Evolutionary conservation across 2,797 vertebrate genomes (phyloP).

Genomic region (Amazona finschi): DNA sequence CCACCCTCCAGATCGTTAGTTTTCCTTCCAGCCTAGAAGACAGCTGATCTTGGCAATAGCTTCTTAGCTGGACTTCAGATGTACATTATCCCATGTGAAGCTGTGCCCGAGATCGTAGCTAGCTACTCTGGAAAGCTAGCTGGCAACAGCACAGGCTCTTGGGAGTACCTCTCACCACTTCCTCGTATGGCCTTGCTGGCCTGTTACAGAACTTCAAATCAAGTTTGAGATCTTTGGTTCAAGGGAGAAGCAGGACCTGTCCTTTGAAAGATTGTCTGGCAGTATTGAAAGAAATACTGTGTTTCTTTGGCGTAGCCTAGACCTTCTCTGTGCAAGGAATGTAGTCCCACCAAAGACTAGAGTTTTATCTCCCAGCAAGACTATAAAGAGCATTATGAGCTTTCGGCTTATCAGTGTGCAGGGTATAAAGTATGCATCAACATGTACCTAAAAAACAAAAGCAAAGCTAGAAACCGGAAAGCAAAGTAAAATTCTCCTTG

Average conservation of each 20-base stretch:
- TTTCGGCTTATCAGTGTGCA: not conserved
- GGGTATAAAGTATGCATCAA: not conserved
- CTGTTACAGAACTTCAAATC: not conserved
- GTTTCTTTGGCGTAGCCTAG: not conserved
- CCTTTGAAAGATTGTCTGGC: not conserved
- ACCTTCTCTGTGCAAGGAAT: not conserved
- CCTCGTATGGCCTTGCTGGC: not conserved
- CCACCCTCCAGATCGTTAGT: not conserved
- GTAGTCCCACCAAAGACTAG: not conserved
- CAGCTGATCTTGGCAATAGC: not conserved
- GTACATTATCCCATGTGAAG: not conserved
- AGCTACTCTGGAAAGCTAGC: not conserved
- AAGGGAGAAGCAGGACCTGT: not conserved
- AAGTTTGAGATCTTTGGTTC: not conserved
- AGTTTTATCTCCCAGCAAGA: not conserved
- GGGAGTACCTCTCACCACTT: fast-evolving
- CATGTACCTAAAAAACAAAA: not conserved
- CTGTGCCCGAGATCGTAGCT: not conserved
- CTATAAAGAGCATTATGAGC: not conserved
- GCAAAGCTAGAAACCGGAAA: not conserved
- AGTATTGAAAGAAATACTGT: not conserved
- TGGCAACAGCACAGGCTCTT: not conserved
- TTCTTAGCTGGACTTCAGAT: not conserved
- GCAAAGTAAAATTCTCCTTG: not conserved
- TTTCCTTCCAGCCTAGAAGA: not conserved